Percentiles rank a stretch among this genome's conserved stretches.
These are phyloP conservation scores for Hydropsyche betteni DNA, from an alignment of 2,888 invertebrate genomes.

Conservation along the genomic window DNA sequence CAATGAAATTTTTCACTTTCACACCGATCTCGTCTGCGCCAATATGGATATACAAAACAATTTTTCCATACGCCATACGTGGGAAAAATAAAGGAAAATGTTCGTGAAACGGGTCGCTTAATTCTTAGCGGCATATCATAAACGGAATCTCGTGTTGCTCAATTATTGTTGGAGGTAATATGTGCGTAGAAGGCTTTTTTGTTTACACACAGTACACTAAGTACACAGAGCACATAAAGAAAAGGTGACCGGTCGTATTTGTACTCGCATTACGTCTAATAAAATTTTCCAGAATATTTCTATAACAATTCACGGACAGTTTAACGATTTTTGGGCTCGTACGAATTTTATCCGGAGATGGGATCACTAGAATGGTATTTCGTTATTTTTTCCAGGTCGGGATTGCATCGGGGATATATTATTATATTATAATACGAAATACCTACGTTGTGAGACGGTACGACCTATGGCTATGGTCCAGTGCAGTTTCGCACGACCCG, in stretches of 20 bases:
- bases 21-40: too few species aligned
- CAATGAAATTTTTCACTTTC: too few species aligned
- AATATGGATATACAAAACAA: neutral
- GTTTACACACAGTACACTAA: conserved; percentile 22
- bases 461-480: conserved; percentile 12
- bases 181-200: conserved; percentile 7
- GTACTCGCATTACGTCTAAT: conserved; percentile 10
- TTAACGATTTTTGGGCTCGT: too few species aligned
- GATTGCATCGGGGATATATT: neutral
- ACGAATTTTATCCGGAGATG: too few species aligned
- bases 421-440: neutral
- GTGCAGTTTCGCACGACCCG: conserved; percentile 28
- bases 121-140: conserved; percentile 29
- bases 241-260: conserved; percentile 24
- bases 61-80: neutral
- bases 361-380: neutral
- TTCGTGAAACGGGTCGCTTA: conserved; percentile 18
- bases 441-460: neutral
- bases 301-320: too few species aligned
- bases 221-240: conserved; percentile 17
- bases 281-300: conserved; percentile 2
- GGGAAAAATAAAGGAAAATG: conserved; percentile 18
- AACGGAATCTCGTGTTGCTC: conserved; percentile 29
- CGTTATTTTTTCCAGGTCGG: neutral
- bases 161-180: conserved; percentile 20